Evolutionary conservation across 2,888 invertebrate genomes (phyloP).

Genomic region (Nemotelus nigrinus): DNA sequence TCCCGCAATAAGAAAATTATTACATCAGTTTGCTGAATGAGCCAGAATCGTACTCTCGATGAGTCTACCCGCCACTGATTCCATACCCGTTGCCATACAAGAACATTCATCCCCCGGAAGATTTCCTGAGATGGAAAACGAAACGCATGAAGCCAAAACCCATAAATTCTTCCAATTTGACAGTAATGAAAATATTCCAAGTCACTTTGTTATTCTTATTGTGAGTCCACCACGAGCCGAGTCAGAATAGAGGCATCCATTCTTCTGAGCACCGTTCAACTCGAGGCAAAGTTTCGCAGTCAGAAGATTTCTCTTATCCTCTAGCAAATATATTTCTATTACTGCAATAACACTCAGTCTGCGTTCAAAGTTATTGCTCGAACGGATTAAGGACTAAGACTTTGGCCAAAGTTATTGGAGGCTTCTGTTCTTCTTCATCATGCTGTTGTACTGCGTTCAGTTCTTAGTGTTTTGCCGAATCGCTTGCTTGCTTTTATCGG

Average conservation of each 20-base stretch:
- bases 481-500: slow-evolving; percentile 24
- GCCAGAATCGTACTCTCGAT: not conserved
- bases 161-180: slow-evolving; percentile 51
- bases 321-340: slow-evolving; percentile 49
- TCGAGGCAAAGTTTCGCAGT: slow-evolving; percentile 13
- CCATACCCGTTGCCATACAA: not conserved
- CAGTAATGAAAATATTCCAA: slow-evolving; percentile 52
- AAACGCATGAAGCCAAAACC: slow-evolving; percentile 41
- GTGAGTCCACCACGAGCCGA: slow-evolving; percentile 1
- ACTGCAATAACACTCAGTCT: slow-evolving; percentile 50
- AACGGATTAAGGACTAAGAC: slow-evolving; percentile 47
- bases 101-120: slow-evolving; percentile 23
- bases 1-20: slow-evolving; percentile 28
- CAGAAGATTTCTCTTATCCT: slow-evolving; percentile 36
- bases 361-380: slow-evolving; percentile 49
- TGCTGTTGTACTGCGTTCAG: not conserved
- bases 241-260: slow-evolving; percentile 29
- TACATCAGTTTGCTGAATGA: slow-evolving; percentile 40
- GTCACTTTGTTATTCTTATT: slow-evolving; percentile 51
- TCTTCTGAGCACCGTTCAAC: not conserved
- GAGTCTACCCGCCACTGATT: too few relatives aligned
- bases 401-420: slow-evolving; percentile 42
- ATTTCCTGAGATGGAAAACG: slow-evolving; percentile 32
- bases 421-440: slow-evolving; percentile 2
- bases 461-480: slow-evolving; percentile 30